Base-by-base conservation (phyloP, 2,797 vertebrate species). In the Sebastes vulpes region DNA sequence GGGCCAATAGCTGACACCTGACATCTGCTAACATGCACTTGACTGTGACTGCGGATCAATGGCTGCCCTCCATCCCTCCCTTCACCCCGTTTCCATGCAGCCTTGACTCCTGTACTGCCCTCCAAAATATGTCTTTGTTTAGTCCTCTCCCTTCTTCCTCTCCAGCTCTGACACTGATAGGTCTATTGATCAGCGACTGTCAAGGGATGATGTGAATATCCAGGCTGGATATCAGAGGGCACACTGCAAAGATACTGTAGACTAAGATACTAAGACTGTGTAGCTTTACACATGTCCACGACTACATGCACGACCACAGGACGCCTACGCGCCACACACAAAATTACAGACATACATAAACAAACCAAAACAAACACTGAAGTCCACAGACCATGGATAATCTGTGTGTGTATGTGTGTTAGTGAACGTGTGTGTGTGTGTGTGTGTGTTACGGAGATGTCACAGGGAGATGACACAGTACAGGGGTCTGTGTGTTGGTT, bases 21-120 rank as follows among this genome's bases (percentile, higher is more conserved):
- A 94, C 95, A 95, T 93, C 93, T 94, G 94, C 93, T 93, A 92
- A 96, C 93, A 94, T 90, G 92, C 92, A 94, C 93, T 94, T 93
- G 93, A 94, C 85, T 89, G 88, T 82, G 89, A 85, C 85, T 83
- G 72, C 57, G 80, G 83, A 93, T 95, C 93, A 91, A 92, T 94
- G 86, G 59, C 72, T 59, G 42, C 61, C 63, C 79, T 80, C 78
- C 78, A 12, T 67, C 74, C 60, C 28, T 83, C 65, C 69, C 63
- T 52, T 72, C 46, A 42, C 38, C 53, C 28, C 9, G 56, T 76
- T 84, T 79, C 65, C 70, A 63, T 35, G 68, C 89, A 80, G 81
- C 84, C 89, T 87, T 73, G 72, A 92, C 88, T 90, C 63, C 77
- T 79, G 65, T 53, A n/a, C 70, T 29, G 31, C 79, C 78, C 66